Evolutionary conservation across 2,888 invertebrate genomes (phyloP).

Genomic region (Fragum fragum): DNA sequence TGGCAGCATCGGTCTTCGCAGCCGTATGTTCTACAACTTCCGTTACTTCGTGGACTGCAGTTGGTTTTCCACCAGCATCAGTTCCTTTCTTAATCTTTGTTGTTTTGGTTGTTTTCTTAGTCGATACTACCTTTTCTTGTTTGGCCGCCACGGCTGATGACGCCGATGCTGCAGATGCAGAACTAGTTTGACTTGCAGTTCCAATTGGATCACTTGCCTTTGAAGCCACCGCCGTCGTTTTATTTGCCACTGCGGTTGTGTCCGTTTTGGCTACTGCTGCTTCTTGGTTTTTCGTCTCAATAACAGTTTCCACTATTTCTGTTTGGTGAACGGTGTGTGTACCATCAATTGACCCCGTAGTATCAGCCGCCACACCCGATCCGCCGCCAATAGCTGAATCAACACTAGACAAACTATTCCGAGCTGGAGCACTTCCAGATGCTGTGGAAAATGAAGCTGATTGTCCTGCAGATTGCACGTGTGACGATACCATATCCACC

Average conservation of each 20-base stretch:
- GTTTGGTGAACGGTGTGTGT: conserved; percentile 49
- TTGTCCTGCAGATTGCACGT: conserved; percentile 12
- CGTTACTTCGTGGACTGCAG: conserved; percentile 29
- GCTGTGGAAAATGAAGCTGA: background rate
- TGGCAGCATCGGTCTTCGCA: conserved; percentile 17
- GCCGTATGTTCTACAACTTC: conserved; percentile 38
- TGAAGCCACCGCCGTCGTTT: background rate
- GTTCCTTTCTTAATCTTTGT: conserved; percentile 35
- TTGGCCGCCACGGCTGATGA: conserved; percentile 36
- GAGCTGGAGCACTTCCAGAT: background rate
- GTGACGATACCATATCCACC: background rate
- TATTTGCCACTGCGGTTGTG: conserved; percentile 25
- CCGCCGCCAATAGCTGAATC: background rate
- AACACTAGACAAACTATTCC: background rate
- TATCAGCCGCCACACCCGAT: background rate
- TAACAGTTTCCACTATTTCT: conserved; percentile 52
- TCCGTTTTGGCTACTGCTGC: conserved; percentile 42
- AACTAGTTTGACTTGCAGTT: conserved; percentile 2
- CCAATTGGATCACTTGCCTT: conserved; percentile 7
- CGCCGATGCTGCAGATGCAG: conserved; percentile 19
- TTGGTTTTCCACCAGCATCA: conserved; percentile 19
- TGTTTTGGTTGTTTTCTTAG: conserved; percentile 48
- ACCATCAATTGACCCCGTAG: conserved; percentile 8
- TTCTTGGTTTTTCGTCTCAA: conserved; percentile 47
- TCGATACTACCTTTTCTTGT: conserved; percentile 38